Base-by-base conservation (phyloP, 2,113 vertebrate species). In the Amphiprion ocellaris region DNA sequence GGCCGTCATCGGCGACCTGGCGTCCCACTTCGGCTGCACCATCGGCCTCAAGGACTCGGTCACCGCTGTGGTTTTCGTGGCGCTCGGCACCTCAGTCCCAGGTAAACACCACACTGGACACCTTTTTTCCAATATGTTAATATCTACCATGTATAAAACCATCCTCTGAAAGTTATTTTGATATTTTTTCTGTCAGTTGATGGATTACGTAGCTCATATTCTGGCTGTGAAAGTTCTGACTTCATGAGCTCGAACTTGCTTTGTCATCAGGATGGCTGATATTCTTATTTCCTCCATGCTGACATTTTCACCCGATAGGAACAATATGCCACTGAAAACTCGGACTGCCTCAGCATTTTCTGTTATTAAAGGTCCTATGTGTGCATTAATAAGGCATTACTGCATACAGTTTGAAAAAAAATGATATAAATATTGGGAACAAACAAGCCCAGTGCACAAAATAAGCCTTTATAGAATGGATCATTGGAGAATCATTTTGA, bases 21-120 rank as follows among this genome's bases (percentile, higher is more conserved):
- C 98, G 58, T 98, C 97, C 41, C 98, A 99, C 93, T 99, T 99
- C 0, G 98, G 98, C 92, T 99, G 98, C 94, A 99, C 98, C 83
- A 98, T 99, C 2, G 98, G 98, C 82, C 97, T 99, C 84, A 99
- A 99, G 90, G 98, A 99, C 92, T 99, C 98, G 0, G 98, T 99
- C 81, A 99, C 98, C 0, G 98, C 98, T 0, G 96, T 99, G 50
- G 89, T 99, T 83, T 99, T 99, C 1, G 98, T 99, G 15, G 97
- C 98, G 1, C 97, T 99, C 0, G 98, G 98, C 72, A 99, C 98
- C 10, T 99, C 98, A 0, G 95, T 99, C 83, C 98, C 98, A 93
- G 98, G 98, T 99, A 77, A 52, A 21, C 8, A 3, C 12, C 11
- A 15, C 33, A 10, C 6, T 37, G 41, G 14, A 44, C 41, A 15